Base-by-base conservation (phyloP, 2,797 vertebrate species). In the Fratercula arctica region DNA sequence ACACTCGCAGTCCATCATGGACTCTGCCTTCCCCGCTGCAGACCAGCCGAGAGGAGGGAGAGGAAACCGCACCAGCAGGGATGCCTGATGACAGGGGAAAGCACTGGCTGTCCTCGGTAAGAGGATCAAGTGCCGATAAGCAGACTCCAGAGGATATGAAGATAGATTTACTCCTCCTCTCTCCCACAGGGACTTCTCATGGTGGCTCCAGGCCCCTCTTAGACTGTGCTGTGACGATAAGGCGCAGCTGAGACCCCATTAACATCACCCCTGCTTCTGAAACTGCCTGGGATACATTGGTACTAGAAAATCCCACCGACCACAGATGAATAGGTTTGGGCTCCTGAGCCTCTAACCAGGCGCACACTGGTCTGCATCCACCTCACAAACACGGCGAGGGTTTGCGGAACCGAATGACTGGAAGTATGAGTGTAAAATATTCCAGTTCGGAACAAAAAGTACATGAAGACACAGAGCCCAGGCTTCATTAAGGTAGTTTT, bases 401-500 rank as follows among this genome's bases (percentile, higher is more conserved):
- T 41, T 60, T 39, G 69, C 4, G 2, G 53, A 90, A 87, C 13
- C 24, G 29, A 82, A 59, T 18, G 28, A 50, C 35, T 84, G 21
- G 29, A 87, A 50, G 53, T 28, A 54, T 4, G 4, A 61, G 9
- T 10, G 4, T 31, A 54, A 93, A 88, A 89, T 72, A 85, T 19
- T 77, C 43, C 54, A 33, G 21, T n/a, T 29, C 46, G 56, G 43
- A 94, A 79, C 41, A 87, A 3, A 16, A 86, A 75, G 18, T 24
- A 39, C 1, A 1, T 77, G 81, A 91, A 95, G 77, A 76, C 96
- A 95, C 91, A 75, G 68, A 92, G 19, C 74, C 43, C 50, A 83
- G 66, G 51, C 73, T 86, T 97, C 91, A 95, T 97, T 96, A 98
- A 97, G 96, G 95, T 98, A 95, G 70, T 97, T 97, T 95, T 97